Evolutionary conservation across 1,140 invertebrate genomes (phyloP), one percentile per base, ranked within the genome.

Genomic region (Listronotus bonariensis): DNA sequence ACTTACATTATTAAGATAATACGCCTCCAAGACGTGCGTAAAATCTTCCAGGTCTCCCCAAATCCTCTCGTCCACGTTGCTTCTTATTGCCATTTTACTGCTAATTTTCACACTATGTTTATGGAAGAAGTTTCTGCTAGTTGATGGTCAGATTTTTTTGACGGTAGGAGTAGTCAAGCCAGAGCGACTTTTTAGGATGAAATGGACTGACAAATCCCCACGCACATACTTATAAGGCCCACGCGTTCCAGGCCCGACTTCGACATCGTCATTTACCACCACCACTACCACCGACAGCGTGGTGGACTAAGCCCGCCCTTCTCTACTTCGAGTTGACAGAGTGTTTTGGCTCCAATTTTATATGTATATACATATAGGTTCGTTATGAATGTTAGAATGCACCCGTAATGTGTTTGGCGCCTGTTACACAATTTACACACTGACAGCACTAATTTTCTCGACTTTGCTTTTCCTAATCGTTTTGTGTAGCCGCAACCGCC

Each of bases 281-380:
- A 40, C 38, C 38, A 40, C 38, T 2, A 40, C 38, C 38, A 40
- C 38, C 38, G 38, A 40, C 38, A 40, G 38, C 38, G 38, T 40
- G 38, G 38, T 40, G 7, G 38, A 3, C 38, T 26, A 26, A 1
- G 20, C 20, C 20, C 20, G 20, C 20, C 38, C 38, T 40, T 40
- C 38, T 40, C 38, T 40, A 40, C 38, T 40, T 40, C 38, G 38
- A 40, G 38, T 40, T 40, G 38, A 40, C 38, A 40, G 2, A n/a
- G 38, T 40, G 38, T 40, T 40, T 2, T 2, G 10, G 2, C 38
- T 40, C 38, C 38, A 40, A 40, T 7, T 40, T 40, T 40, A n/a
- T n/a, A n/a, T n/a, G n/a, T n/a, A n/a, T 40, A 40, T 40, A 40
- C 38, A 40, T 40, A 40, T 40, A 40, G 38, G 38, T 40, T 40